Evolutionary conservation across 2,113 vertebrate genomes (phyloP), one percentile per base, ranked within the genome.

Genomic region (Vireo altiloquus): DNA sequence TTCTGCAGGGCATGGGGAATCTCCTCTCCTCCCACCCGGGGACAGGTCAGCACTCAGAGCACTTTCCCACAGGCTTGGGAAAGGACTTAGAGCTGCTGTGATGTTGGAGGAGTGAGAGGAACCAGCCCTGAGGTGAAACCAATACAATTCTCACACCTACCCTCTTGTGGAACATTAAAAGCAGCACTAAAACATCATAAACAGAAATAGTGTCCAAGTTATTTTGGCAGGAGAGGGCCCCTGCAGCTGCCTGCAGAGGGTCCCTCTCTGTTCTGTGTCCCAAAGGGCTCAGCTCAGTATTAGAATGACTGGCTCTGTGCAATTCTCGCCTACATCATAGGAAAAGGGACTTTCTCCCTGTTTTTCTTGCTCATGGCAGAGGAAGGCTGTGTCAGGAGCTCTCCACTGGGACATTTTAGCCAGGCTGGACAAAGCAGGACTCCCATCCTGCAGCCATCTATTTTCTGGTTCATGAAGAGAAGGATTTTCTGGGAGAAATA

Each of bases 351-450:
- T 60, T 68, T 78, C n/a, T 74, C 44, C 61, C 28, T n/a, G 0
- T 5, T 82, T 33, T 70, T 37, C 35, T 23, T 19, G 22, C 74
- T n/a, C 22, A 1, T 61, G 54, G 66, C 8, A 10, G 5, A 31
- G 65, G 40, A 52, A 47, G n/a, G 70, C 28, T 71, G 27, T 31
- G 49, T 27, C 37, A 66, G 50, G 71, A 69, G 10, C 56, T 49
- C 15, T 60, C 19, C n/a, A 4, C 23, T 66, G 23, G 39, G 27
- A 10, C 0, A 0, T 56, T 81, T 20, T 17, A 69, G 50, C 50
- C 83, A 31, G 50, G 42, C 61, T 40, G 78, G 24, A 76, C 37
- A 65, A 52, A 82, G 66, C 61, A 87, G 56, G 11, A 23, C 33
- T 59, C n/a, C 64, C 1, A 1, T 33, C 13, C 23, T 66, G 59